phyloP scores from a whole-genome alignment of 2,797 vertebrate species.

The Graptemys geographica region DNA sequence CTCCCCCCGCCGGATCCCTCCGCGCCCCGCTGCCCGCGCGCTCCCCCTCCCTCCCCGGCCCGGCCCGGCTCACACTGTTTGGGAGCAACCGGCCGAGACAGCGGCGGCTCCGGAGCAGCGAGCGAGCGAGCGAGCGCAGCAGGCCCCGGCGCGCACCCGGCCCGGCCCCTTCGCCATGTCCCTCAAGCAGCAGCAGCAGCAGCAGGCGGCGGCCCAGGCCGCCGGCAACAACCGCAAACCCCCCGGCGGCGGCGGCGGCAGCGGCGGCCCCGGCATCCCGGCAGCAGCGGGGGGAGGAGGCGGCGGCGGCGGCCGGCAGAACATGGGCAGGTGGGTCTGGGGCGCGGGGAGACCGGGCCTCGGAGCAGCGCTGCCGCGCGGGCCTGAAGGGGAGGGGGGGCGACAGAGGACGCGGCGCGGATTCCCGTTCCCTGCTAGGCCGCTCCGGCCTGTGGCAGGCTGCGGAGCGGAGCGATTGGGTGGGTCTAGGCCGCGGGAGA shows the following conservation, averaged over 20 bases:
- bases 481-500: not conserved
- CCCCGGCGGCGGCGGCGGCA: constrained; percentile 81
- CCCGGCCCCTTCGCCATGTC: constrained; percentile 91
- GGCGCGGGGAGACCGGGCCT: not conserved
- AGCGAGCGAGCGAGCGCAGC: not conserved
- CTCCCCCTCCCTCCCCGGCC: constrained; percentile 73
- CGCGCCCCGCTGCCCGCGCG: constrained; percentile 87
- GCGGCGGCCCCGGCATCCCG: constrained; percentile 78
- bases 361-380: not conserved
- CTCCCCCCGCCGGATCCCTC: constrained; percentile 70
- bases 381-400: not conserved
- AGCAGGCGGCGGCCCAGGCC: constrained; percentile 76
- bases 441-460: constrained; percentile 5
- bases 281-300: constrained; percentile 86
- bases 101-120: constrained; percentile 18
- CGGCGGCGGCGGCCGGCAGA: constrained; percentile 87
- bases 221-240: constrained; percentile 92
- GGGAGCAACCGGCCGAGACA: constrained; percentile 87
- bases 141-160: constrained; percentile 30
- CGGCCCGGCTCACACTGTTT: constrained; percentile 89
- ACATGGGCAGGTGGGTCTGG: constrained; percentile 91
- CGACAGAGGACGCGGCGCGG: constrained; percentile 2
- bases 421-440: constrained; percentile 49
- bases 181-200: constrained; percentile 92
- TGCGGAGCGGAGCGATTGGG: not conserved